Base-by-base conservation (phyloP, 2,113 vertebrate species). In the Campylomormyrus tamandua region DNA sequence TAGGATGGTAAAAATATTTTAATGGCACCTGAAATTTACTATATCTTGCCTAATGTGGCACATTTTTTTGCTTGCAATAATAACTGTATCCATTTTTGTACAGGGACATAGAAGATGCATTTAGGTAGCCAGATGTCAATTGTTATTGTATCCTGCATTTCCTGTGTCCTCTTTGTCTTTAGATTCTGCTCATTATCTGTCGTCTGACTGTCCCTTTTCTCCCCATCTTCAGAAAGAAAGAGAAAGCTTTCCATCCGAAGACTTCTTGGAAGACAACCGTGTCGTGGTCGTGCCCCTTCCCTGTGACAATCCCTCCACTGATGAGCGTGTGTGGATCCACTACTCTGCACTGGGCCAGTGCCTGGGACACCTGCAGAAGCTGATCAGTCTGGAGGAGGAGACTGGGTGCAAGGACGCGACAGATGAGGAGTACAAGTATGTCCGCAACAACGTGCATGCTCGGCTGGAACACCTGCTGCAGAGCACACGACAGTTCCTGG, bases 301-400 rank as follows among this genome's bases (percentile, higher is more conserved):
- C 42, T 48, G 90, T 0, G 92, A 93, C 50, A 91, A 91, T 35
- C 90, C 91, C 7, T 93, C 93, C 91, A 3, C 91, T 0, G 93
- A 90, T 15, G 92, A 95, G 92, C 93, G 91, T 92, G 95, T 95
- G 90, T 92, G 92, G 88, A 62, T 91, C 49, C 91, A 95, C 90
- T 95, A 95, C 74, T 90, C 93, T 0, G 96, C 96, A 24, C 91
- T 96, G 91, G 93, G 93, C 3, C 93, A 94, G 85, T 96, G 96
- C 48, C 91, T 95, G 66, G 94, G 94, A 7, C 94, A 96, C 85
- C 92, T 96, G 66, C 94, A 95, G 92, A 92, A 90, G 90, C 83
- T 95, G 90, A 95, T 95, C 84, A 42, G 35, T 58, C 93, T 92
- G 83, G 96, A 96, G 90, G 93, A 94, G 91, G 95, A 96, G 86